Percentiles rank a stretch among this genome's conserved stretches.
Conservation (phyloP, 2,113 vertebrate genomes). For the Halichoeres trimaculatus region DNA sequence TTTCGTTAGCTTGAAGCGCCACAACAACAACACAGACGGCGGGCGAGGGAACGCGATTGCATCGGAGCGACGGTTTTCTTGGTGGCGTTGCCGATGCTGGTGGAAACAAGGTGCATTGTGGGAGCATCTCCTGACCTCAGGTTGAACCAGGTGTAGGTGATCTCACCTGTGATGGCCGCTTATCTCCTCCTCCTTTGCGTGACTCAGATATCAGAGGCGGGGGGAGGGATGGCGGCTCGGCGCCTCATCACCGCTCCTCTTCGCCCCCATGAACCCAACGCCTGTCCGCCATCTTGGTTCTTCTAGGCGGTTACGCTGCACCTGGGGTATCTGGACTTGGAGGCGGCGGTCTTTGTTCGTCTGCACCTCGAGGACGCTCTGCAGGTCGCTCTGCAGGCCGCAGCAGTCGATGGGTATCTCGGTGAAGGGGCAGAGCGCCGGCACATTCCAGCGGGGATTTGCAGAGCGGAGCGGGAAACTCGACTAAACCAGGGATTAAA, state of each 20-base stretch:
- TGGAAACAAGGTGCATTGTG: constrained; percentile 43
- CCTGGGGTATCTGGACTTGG: constrained; percentile 18
- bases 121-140: constrained; percentile 42
- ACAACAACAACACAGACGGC: constrained; percentile 50
- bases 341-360: constrained; percentile 43
- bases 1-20: constrained; percentile 25
- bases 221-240: neutral
- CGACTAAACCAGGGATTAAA: constrained; percentile 69
- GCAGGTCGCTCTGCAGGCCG: constrained; percentile 16
- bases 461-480: constrained; percentile 45
- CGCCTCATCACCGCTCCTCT: constrained; percentile 11
- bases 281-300: constrained; percentile 44
- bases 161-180: constrained; percentile 40
- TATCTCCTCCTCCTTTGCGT: constrained; percentile 38
- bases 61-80: constrained; percentile 30
- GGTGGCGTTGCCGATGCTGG: constrained; percentile 10
- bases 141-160: constrained; percentile 45
- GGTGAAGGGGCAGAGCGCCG: constrained; percentile 8
- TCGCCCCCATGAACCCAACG: constrained; percentile 38
- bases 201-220: constrained; percentile 25
- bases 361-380: neutral
- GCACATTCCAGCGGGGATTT: constrained; percentile 69
- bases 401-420: constrained; percentile 41
- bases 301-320: constrained; percentile 12
- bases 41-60: constrained; percentile 35